A percentile compares a stretch with the other conserved stretches of the same genome.
Evolutionary conservation across 1,140 invertebrate species (phyloP).

Genomic region (Rhopalosiphum padi): DNA sequence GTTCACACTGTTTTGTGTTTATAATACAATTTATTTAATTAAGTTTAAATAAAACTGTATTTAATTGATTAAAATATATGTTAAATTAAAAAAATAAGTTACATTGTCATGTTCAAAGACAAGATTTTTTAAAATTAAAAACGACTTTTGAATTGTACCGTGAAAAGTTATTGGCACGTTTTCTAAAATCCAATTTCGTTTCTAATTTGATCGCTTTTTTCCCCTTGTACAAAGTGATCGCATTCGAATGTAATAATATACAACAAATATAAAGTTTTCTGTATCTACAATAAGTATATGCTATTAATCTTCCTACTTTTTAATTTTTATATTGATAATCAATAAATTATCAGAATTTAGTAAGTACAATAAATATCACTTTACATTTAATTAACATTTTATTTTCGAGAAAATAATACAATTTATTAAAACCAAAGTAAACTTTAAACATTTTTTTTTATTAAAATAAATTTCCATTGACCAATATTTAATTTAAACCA

Average conservation of each 20-base stretch:
- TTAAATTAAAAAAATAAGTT: not conserved
- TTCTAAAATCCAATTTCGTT: not conserved
- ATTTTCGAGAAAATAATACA: not conserved
- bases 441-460: not conserved
- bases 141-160: not conserved
- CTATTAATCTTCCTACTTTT: not conserved
- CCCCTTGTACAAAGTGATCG: not conserved
- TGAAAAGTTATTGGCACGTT: constrained; percentile 11
- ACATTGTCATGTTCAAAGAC: not conserved
- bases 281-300: not conserved
- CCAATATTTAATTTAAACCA: not conserved
- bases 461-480: not conserved
- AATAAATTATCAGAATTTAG: not conserved
- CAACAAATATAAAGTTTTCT: not conserved
- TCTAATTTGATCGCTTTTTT: not conserved
- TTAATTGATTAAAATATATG: not conserved
- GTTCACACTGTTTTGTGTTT: not conserved
- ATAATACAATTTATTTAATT: not conserved
- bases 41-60: not conserved
- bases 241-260: not conserved
- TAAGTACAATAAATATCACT: not conserved
- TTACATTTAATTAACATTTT: not conserved
- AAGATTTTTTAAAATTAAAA: constrained; percentile 2
- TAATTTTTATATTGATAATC: not conserved
- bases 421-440: not conserved